Conservation (phyloP, 2,888 invertebrate species). For the Laothoe populi region DNA sequence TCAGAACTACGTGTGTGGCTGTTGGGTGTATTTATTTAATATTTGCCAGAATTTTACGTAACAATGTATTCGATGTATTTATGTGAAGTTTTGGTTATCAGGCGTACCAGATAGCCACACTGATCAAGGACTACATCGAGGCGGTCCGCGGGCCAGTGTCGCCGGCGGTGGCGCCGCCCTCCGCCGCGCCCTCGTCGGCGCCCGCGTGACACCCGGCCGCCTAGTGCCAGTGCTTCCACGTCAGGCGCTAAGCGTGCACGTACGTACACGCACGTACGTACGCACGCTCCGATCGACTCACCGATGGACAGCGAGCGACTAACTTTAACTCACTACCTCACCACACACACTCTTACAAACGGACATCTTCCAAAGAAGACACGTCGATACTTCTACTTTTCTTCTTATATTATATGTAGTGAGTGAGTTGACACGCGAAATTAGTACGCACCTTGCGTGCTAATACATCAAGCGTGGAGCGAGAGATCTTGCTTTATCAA, state of each 20-base stretch:
- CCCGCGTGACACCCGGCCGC: slow-evolving; percentile 78
- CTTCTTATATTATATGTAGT: neutral
- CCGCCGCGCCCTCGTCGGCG: slow-evolving; percentile 56
- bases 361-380: neutral
- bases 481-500: neutral
- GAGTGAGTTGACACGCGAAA: slow-evolving; percentile 1
- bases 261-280: slow-evolving; percentile 21
- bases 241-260: slow-evolving; percentile 58
- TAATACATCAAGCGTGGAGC: neutral
- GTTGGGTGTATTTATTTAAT: too few species aligned
- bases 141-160: slow-evolving; percentile 81
- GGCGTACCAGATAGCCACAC: slow-evolving; percentile 96
- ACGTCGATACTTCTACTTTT: neutral
- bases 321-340: neutral
- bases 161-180: slow-evolving; percentile 60
- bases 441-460: neutral
- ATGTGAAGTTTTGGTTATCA: slow-evolving; percentile 57
- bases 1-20: too few species aligned
- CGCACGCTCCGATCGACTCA: neutral
- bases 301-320: neutral
- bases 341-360: too few species aligned
- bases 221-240: slow-evolving; percentile 85
- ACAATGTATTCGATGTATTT: too few species aligned
- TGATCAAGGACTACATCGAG: slow-evolving; percentile 93
- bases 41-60: too few species aligned